Evolutionary conservation across 1,140 invertebrate genomes (phyloP).

Genomic region (Macrobrachium nipponense): DNA sequence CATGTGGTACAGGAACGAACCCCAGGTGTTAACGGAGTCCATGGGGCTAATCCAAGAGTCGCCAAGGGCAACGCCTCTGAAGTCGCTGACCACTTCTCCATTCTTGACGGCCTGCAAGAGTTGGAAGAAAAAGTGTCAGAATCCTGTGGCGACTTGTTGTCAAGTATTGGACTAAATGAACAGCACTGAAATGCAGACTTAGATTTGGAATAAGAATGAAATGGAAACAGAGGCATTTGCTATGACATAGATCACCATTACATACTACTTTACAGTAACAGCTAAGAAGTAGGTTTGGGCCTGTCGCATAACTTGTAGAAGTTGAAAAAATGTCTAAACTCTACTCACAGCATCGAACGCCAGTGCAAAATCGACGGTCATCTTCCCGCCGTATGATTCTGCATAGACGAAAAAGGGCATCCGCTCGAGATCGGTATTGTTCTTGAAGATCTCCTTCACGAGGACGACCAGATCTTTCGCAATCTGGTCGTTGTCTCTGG

Average conservation of each 20-base stretch:
- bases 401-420: constrained; percentile 84
- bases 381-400: constrained; percentile 91
- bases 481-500: constrained; percentile 79
- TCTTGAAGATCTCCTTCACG: constrained; percentile 76
- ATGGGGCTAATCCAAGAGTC: constrained; percentile 89
- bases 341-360: constrained; percentile 30
- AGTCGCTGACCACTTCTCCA: constrained; percentile 77
- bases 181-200: no score
- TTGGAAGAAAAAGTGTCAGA: not conserved
- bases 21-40: constrained; percentile 84
- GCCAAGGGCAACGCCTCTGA: constrained; percentile 83
- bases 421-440: constrained; percentile 76
- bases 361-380: constrained; percentile 82
- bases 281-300: no score
- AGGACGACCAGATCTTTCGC: constrained; percentile 82
- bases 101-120: constrained; percentile 74
- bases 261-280: no score
- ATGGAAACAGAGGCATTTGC: no score
- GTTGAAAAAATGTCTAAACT: no score
- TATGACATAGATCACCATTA: no score
- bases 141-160: no score
- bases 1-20: constrained; percentile 78
- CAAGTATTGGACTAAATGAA: no score
- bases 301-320: no score
- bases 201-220: no score